Conservation (phyloP, 1,140 invertebrate genomes). For the Hormaphis cornu region DNA sequence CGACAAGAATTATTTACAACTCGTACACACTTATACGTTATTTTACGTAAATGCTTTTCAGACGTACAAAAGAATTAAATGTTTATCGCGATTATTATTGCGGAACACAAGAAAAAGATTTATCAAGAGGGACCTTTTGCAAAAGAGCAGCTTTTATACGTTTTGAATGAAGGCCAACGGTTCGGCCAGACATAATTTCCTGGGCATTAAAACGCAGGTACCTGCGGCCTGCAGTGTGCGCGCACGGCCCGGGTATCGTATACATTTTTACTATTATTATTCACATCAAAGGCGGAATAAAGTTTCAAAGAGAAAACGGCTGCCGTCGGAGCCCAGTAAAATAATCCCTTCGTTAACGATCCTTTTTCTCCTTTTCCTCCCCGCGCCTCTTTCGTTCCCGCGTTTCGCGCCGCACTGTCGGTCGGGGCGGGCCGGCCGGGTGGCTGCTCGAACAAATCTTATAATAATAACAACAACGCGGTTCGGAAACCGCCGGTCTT, state of each 20-base stretch:
- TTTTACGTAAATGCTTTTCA: too few species aligned
- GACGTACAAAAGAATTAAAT: too few species aligned
- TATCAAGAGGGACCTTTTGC: neutral
- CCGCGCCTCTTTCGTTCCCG: neutral
- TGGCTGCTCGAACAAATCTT: slow-evolving; percentile 31
- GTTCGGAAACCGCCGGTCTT: slow-evolving; percentile 31
- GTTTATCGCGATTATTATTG: too few species aligned
- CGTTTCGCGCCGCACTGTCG: too few species aligned
- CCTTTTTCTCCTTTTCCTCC: slow-evolving; percentile 19
- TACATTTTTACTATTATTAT: slow-evolving; percentile 33
- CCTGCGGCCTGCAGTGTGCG: neutral
- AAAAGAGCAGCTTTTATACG: slow-evolving; percentile 22
- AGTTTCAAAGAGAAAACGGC: slow-evolving; percentile 31
- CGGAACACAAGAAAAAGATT: slow-evolving; percentile 18
- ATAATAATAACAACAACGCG: slow-evolving; percentile 31
- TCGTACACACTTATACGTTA: too few species aligned
- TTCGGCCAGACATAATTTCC: slow-evolving; percentile 3
- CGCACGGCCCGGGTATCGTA: neutral
- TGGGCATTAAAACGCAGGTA: slow-evolving; percentile 17
- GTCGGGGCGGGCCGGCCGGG: too few species aligned
- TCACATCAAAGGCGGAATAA: slow-evolving; percentile 30
- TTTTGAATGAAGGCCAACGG: slow-evolving; percentile 24
- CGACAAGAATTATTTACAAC: slow-evolving; percentile 1
- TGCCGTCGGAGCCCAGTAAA: slow-evolving; percentile 19
- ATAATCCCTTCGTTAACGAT: slow-evolving; percentile 32